Conservation (phyloP, 2,113 vertebrate species). For the Mus spicilegus region DNA sequence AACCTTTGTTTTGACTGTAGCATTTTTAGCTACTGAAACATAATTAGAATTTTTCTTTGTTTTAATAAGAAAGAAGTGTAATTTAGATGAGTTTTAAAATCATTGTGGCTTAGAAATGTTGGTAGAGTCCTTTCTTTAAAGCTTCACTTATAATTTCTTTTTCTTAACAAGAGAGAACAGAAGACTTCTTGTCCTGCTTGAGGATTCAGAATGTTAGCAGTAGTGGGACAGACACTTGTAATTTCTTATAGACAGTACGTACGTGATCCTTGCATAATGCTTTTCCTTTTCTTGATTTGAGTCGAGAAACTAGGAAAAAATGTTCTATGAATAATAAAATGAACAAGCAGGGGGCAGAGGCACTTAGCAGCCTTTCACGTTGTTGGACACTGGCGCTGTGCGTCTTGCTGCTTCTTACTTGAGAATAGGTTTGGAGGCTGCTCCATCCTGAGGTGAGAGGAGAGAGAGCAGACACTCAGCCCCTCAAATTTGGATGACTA, state of each 20-base stretch:
- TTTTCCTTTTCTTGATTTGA: conserved; percentile 34
- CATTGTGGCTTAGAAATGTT: conserved; percentile 24
- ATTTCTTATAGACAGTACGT: neutral
- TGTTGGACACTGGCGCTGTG: neutral
- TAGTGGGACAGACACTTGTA: neutral
- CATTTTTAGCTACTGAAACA: neutral
- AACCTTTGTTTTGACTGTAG: neutral
- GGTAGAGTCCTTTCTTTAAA: neutral
- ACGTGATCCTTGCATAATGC: neutral
- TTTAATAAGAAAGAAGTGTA: conserved; percentile 11
- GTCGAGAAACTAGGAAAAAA: conserved; percentile 35
- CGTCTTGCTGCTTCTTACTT: neutral
- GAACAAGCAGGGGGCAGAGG: neutral
- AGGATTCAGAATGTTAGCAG: conserved; percentile 8
- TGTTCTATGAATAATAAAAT: neutral
- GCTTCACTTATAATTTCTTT: conserved; percentile 7
- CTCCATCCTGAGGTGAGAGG: neutral
- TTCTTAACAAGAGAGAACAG: conserved; percentile 10
- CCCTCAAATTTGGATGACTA: neutral
- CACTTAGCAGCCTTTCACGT: neutral
- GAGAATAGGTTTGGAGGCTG: neutral
- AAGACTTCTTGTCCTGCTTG: neutral
- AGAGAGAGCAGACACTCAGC: neutral
- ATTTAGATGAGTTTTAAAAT: conserved; percentile 21
- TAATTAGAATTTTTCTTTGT: conserved; percentile 13